phyloP scores from a whole-genome alignment of 2,888 invertebrate species.

The Cataglyphis rosenhaueri region DNA sequence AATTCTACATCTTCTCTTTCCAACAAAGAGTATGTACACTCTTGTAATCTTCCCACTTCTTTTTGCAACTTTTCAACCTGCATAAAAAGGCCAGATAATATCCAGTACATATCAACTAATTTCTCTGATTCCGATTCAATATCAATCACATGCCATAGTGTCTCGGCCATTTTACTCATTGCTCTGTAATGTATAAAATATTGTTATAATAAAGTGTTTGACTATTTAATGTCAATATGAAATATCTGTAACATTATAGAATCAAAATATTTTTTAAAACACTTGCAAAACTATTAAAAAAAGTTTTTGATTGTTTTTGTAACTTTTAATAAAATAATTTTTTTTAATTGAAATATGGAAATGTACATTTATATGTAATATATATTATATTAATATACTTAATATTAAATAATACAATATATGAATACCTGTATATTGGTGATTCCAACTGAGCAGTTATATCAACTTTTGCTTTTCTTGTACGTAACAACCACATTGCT shows the following conservation, averaged over 20 bases:
- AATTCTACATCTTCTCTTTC: slow-evolving; percentile 92
- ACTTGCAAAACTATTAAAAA: neutral
- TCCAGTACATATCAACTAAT: slow-evolving; percentile 92
- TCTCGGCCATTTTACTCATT: slow-evolving; percentile 87
- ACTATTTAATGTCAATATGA: neutral
- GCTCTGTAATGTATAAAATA: slow-evolving; percentile 73
- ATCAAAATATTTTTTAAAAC: neutral
- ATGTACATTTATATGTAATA: neutral
- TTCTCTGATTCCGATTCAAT: slow-evolving; percentile 86
- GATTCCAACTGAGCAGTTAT: slow-evolving; percentile 81
- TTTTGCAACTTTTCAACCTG: slow-evolving; percentile 89
- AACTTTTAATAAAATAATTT: neutral
- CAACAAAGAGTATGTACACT: slow-evolving; percentile 89
- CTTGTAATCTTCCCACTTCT: slow-evolving; percentile 89
- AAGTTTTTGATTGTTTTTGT: neutral
- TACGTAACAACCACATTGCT: slow-evolving; percentile 93
- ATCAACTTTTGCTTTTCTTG: slow-evolving; percentile 88
- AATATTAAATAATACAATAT: slow-evolving; percentile 13
- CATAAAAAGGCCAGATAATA: slow-evolving; percentile 91
- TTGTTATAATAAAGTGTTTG: neutral
- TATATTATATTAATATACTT: neutral
- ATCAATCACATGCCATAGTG: slow-evolving; percentile 90
- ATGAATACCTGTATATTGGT: slow-evolving; percentile 79
- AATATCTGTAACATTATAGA: neutral
- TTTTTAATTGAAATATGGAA: neutral